Conservation (phyloP, 2,113 vertebrate species). For the Laticauda colubrina region DNA sequence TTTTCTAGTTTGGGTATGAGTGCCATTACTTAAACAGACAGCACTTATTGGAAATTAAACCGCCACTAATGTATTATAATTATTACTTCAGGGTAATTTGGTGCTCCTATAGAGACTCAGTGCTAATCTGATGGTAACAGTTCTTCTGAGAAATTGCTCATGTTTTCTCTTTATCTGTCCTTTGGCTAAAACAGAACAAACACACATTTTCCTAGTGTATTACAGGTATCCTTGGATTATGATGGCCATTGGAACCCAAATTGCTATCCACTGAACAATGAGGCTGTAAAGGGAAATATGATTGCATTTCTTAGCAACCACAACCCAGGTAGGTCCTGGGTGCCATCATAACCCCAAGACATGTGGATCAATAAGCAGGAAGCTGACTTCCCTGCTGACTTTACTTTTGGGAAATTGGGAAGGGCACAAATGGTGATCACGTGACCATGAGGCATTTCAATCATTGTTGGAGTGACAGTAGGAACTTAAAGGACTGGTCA, state of each 20-base stretch:
- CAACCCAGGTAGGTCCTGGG: background rate
- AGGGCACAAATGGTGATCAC: background rate
- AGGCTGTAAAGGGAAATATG: background rate
- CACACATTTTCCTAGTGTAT: constrained; percentile 67
- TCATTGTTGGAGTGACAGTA: background rate
- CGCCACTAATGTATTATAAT: constrained; percentile 76
- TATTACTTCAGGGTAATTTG: constrained; percentile 77
- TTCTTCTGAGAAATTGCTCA: constrained; percentile 65
- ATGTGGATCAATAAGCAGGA: background rate
- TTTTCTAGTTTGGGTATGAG: constrained; percentile 60
- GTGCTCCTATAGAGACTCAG: constrained; percentile 69
- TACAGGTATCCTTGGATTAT: constrained; percentile 10
- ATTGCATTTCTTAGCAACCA: background rate
- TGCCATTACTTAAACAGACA: constrained; percentile 72
- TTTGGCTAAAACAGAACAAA: background rate
- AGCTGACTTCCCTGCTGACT: background rate
- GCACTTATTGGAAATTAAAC: constrained; percentile 76
- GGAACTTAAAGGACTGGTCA: background rate
- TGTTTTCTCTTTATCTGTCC: constrained; percentile 57
- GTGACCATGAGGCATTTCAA: background rate
- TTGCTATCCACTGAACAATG: background rate
- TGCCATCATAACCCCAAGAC: background rate
- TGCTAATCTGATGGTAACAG: constrained; percentile 65
- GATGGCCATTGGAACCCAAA: background rate
- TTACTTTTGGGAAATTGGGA: background rate